Evolutionary conservation across 2,888 invertebrate species (phyloP).

Genomic region (Phragmatobia fuliginosa): DNA sequence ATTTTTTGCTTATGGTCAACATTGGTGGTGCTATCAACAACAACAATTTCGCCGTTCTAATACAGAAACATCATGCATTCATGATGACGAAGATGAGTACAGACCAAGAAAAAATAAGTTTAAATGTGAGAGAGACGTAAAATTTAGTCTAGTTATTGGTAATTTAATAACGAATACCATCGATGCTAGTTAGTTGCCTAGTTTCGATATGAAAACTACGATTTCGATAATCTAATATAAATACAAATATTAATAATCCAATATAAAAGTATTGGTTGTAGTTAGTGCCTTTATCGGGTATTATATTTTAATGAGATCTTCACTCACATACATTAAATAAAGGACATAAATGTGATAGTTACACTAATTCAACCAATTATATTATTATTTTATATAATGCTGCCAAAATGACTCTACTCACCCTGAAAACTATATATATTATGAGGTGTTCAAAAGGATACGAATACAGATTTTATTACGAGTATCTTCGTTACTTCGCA

Average conservation of each 20-base stretch:
- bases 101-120: not conserved
- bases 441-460: not conserved
- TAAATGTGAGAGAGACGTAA: not conserved
- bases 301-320: not conserved
- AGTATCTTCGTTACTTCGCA: not conserved
- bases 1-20: not conserved
- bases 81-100: no score
- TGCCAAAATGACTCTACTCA: no score
- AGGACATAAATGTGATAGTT: not conserved
- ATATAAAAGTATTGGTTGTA: not conserved
- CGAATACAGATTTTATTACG: not conserved
- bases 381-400: no score
- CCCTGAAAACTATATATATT: no score
- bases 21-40: no score
- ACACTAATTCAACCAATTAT: not conserved
- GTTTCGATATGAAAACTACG: not conserved
- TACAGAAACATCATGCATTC: no score
- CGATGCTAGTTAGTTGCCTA: not conserved
- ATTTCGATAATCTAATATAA: not conserved
- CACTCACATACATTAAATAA: not conserved
- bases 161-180: not conserved
- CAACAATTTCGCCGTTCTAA: not conserved
- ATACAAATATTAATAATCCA: not conserved
- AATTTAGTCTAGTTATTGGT: not conserved
- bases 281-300: not conserved